Percentiles rank a stretch among this genome's conserved stretches.
phyloP scores from a whole-genome alignment of 2,888 invertebrate species.

The Crioceris asparagi region DNA sequence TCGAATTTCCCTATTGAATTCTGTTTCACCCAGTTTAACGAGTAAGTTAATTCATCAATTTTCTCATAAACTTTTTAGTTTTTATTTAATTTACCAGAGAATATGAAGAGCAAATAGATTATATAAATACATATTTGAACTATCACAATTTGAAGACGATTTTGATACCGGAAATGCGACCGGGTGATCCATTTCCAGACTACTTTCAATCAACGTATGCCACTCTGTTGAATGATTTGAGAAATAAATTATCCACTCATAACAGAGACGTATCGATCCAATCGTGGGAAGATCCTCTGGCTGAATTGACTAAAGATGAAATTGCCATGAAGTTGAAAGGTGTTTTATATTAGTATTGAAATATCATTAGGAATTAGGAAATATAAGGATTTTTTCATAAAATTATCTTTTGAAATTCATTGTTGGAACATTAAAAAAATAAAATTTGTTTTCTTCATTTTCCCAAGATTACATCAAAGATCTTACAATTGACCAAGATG shows the following conservation, averaged over 20 bases:
- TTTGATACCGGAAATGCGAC: conserved; percentile 32
- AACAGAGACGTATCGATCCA: conserved; percentile 3
- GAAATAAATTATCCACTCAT: conserved; percentile 6
- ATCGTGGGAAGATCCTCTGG: conserved; percentile 10
- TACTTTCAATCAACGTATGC: conserved; percentile 30
- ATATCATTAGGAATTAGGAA: no score
- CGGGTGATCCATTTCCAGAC: conserved; percentile 31
- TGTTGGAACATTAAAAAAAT: background rate
- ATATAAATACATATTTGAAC: conserved; percentile 29
- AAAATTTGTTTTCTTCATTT: conserved; percentile 3
- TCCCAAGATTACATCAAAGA: conserved; percentile 13
- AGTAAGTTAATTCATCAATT: conserved; percentile 38
- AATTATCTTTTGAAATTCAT: no score
- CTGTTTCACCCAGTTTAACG: conserved; percentile 56
- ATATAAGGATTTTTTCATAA: no score
- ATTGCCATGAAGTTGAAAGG: conserved; percentile 11
- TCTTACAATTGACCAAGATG: conserved; percentile 9
- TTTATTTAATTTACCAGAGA: conserved; percentile 23
- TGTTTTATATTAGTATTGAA: no score
- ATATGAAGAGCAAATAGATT: conserved; percentile 30
- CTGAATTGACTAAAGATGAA: conserved; percentile 11
- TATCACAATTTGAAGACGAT: conserved; percentile 35
- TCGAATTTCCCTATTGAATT: conserved; percentile 57
- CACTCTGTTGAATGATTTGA: conserved; percentile 21
- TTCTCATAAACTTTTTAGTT: conserved; percentile 1